These are phyloP conservation scores for Gymnoscopelus braueri DNA, from an alignment of 2,797 vertebrate genomes.

Conservation along the genomic window DNA sequence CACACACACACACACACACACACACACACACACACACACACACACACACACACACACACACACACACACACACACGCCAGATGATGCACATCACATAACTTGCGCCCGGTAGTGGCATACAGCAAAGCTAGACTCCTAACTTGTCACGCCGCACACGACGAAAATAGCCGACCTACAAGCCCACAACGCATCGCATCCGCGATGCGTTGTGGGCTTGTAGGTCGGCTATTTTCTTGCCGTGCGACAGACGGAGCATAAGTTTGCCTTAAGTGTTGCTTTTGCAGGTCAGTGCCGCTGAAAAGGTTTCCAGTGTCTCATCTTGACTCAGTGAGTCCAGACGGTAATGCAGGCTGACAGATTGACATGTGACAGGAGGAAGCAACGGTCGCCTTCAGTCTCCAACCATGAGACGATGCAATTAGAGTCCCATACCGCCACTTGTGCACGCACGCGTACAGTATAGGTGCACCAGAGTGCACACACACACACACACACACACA, in stretches of 20 bases:
- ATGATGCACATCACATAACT: constrained; percentile 51
- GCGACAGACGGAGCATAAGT: too few species aligned
- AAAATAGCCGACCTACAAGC: too few species aligned
- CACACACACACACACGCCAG: constrained; percentile 55
- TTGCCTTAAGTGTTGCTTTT: too few species aligned
- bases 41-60: constrained; percentile 3
- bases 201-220: too few species aligned
- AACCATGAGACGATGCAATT: constrained; percentile 25
- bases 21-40: constrained; percentile 42
- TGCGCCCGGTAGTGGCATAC: constrained; percentile 47
- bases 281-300: constrained; percentile 12
- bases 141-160: too few species aligned
- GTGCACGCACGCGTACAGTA: constrained; percentile 18
- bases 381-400: constrained; percentile 24
- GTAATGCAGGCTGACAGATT: constrained; percentile 38
- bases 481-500: constrained; percentile 22
- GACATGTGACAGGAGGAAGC: constrained; percentile 40
- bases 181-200: too few species aligned
- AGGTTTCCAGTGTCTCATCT: constrained; percentile 3
- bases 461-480: not conserved
- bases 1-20: constrained; percentile 60
- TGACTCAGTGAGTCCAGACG: constrained; percentile 9
- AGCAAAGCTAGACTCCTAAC: too few species aligned
- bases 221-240: too few species aligned
- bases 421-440: not conserved